Conservation (phyloP, 2,888 invertebrate species). For the Amitus sp. region DNA sequence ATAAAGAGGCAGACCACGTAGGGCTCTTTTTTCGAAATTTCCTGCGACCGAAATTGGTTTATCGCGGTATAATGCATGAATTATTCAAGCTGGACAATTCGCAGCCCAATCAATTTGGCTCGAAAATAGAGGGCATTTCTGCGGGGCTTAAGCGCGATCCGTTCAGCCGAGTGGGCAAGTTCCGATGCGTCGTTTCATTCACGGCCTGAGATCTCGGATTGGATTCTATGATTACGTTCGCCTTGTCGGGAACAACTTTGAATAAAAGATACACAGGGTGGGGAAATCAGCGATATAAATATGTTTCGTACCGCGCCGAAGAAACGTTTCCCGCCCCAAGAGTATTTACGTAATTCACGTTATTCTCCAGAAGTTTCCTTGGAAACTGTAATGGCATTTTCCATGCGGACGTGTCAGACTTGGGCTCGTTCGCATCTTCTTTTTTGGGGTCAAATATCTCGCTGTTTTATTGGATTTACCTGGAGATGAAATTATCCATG, state of each 20-base stretch:
- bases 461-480: no score
- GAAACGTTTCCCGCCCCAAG: no score
- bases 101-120: conserved; percentile 60
- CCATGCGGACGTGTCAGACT: no score
- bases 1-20: conserved; percentile 26
- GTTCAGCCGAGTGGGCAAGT: conserved; percentile 28
- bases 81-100: conserved; percentile 60
- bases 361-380: no score
- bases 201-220: background rate
- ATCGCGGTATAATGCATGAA: conserved; percentile 60
- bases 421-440: no score
- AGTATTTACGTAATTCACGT: no score
- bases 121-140: conserved; percentile 35
- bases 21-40: conserved; percentile 42
- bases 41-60: conserved; percentile 59
- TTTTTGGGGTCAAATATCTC: no score
- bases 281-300: background rate
- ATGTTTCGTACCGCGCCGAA: no score
- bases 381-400: no score
- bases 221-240: background rate
- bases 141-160: conserved; percentile 19
- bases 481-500: no score
- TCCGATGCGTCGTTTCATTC: conserved; percentile 6
- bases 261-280: background rate
- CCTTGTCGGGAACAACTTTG: background rate